A percentile compares a stretch with the other conserved stretches of the same genome.
Evolutionary conservation across 1,140 invertebrate genomes (phyloP).

Genomic region (Lysiphlebus fabarum): DNA sequence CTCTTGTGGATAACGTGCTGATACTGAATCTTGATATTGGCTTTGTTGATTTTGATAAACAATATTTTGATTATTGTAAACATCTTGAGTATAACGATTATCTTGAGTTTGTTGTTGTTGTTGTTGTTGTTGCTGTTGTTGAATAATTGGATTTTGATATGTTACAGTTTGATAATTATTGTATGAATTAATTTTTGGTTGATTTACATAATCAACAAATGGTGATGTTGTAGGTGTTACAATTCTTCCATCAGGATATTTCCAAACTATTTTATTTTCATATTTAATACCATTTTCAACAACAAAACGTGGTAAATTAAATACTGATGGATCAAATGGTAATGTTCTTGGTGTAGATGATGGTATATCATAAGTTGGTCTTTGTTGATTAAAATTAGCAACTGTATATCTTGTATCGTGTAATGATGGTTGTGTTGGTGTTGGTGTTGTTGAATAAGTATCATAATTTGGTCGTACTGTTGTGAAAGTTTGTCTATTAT

Average conservation of each 20-base stretch:
- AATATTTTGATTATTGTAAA: background rate
- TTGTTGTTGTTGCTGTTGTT: slow-evolving; percentile 12
- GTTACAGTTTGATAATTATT: slow-evolving; percentile 4
- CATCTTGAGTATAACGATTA: background rate
- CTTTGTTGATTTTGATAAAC: slow-evolving; percentile 8
- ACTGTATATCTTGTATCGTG: slow-evolving; percentile 18
- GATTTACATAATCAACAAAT: slow-evolving; percentile 35
- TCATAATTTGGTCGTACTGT: slow-evolving; percentile 23
- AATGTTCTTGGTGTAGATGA: slow-evolving; percentile 25
- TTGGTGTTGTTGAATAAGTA: slow-evolving; percentile 22
- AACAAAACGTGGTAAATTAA: slow-evolving; percentile 40
- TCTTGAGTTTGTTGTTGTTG: slow-evolving; percentile 1
- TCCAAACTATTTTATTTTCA: slow-evolving; percentile 53
- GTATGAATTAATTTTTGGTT: slow-evolving; percentile 19
- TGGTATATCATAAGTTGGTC: slow-evolving; percentile 8
- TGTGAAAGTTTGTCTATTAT: slow-evolving; percentile 21
- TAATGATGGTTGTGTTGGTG: slow-evolving; percentile 16
- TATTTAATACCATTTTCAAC: slow-evolving; percentile 48
- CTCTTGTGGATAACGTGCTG: background rate
- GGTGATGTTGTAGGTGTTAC: slow-evolving; percentile 43
- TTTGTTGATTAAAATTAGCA: slow-evolving; percentile 22
- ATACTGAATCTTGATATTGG: background rate
- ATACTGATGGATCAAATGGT: slow-evolving; percentile 3
- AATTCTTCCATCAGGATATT: slow-evolving; percentile 49
- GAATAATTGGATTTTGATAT: background rate